phyloP scores from a whole-genome alignment of 1,140 invertebrate genomes.

The honey bee (Apis mellifera) region DNA sequence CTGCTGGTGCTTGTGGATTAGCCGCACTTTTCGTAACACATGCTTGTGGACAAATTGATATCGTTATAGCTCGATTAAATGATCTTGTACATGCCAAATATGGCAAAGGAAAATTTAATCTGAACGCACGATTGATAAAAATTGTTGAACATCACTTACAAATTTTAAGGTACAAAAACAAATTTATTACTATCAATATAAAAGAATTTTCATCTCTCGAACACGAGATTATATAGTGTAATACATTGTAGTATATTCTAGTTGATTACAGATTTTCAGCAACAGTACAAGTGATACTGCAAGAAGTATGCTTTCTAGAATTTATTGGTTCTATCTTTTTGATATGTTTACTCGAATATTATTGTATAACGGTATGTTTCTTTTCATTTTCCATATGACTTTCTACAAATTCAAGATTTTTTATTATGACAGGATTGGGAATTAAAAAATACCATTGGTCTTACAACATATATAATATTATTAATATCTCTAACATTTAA shows the following conservation, averaged over 20 bases:
- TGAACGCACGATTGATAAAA: slow-evolving; percentile 24
- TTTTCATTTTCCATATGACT: too few relatives aligned
- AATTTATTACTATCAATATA: background rate
- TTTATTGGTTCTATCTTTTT: slow-evolving; percentile 63
- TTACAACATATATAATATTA: slow-evolving; percentile 57
- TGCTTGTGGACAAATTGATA: slow-evolving; percentile 59
- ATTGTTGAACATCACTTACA: slow-evolving; percentile 52
- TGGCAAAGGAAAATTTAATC: background rate
- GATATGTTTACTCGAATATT: slow-evolving; percentile 70
- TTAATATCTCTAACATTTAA: slow-evolving; percentile 66
- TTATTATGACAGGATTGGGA: slow-evolving; percentile 62
- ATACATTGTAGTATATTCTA: background rate
- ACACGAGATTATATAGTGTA: background rate
- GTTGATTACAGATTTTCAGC: slow-evolving; percentile 54
- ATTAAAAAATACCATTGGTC: slow-evolving; percentile 46
- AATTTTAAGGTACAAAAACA: slow-evolving; percentile 34
- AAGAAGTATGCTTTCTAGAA: slow-evolving; percentile 66
- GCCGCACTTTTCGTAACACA: slow-evolving; percentile 55
- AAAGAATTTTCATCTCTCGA: too few relatives aligned
- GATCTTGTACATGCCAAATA: slow-evolving; percentile 22
- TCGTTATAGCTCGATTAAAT: slow-evolving; percentile 50
- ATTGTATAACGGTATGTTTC: slow-evolving; percentile 63
- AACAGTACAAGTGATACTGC: slow-evolving; percentile 57
- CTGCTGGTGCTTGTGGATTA: slow-evolving; percentile 44
- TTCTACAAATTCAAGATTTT: background rate